Evolutionary conservation across 2,888 invertebrate species (phyloP).

Genomic region (Coleophora deauratella): DNA sequence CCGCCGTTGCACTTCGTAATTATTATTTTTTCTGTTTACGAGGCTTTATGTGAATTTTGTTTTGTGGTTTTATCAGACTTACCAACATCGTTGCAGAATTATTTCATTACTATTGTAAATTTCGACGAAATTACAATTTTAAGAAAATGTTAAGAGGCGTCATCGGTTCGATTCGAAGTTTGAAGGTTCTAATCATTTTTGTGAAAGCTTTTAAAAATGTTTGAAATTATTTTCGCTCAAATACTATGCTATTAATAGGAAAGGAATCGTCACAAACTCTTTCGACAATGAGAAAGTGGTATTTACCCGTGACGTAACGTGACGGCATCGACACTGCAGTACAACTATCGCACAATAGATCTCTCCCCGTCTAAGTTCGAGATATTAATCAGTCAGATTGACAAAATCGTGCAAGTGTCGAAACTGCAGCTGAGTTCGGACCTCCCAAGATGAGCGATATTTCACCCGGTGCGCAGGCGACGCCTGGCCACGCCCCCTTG

Average conservation of each 20-base stretch:
- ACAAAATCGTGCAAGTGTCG: conserved; percentile 71
- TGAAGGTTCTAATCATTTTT: neutral
- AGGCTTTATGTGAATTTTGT: conserved; percentile 28
- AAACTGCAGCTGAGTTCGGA: conserved; percentile 51
- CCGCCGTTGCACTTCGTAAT: conserved; percentile 41
- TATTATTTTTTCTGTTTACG: conserved; percentile 41
- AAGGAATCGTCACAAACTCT: no score
- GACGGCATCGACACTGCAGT: conserved; percentile 18
- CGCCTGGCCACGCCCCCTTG: conserved; percentile 53
- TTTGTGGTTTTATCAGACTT: neutral
- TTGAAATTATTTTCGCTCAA: neutral
- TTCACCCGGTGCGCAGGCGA: conserved; percentile 50
- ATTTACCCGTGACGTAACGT: conserved; percentile 18
- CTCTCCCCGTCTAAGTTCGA: conserved; percentile 35
- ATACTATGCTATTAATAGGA: no score
- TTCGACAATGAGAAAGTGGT: conserved; percentile 20
- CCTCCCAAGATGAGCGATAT: conserved; percentile 68
- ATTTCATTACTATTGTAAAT: no score
- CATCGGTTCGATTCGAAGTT: no score
- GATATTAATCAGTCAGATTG: conserved; percentile 65
- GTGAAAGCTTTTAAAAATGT: neutral
- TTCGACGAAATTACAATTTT: no score
- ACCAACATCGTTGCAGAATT: no score
- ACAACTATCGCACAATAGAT: conserved; percentile 45
- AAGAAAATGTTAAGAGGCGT: no score